These are phyloP conservation scores for Muscina levida DNA, from an alignment of 2,888 invertebrate genomes.

Conservation along the genomic window DNA sequence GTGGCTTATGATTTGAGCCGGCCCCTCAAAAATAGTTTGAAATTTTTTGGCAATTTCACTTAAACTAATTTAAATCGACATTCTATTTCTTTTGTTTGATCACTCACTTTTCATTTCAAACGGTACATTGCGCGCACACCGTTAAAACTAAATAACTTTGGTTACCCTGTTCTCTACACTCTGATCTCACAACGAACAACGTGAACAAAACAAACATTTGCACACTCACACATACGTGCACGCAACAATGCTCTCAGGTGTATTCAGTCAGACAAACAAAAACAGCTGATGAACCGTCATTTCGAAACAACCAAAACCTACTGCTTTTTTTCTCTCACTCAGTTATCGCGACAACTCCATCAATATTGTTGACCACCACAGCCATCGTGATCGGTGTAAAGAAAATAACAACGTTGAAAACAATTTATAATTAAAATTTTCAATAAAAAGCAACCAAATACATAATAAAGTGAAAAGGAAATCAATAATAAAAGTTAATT, in stretches of 20 bases:
- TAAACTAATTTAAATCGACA: too few relatives aligned
- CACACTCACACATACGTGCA: neutral
- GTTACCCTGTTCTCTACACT: too few relatives aligned
- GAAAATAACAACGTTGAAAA: neutral
- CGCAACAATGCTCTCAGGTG: slow-evolving; percentile 47
- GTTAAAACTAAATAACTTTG: too few relatives aligned
- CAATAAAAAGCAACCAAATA: neutral
- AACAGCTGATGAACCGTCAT: slow-evolving; percentile 42
- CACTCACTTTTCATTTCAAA: too few relatives aligned
- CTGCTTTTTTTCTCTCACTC: too few relatives aligned
- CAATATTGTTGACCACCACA: slow-evolving; percentile 1
- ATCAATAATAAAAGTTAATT: slow-evolving; percentile 1
- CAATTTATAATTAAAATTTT: too few relatives aligned
- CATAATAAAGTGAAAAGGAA: slow-evolving; percentile 2
- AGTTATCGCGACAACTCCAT: neutral
- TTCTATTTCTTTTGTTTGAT: too few relatives aligned
- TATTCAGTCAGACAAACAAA: slow-evolving; percentile 22
- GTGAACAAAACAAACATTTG: slow-evolving; percentile 3
- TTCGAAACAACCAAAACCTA: slow-evolving; percentile 24
- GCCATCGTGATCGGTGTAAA: neutral
- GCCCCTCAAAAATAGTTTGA: too few relatives aligned
- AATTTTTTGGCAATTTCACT: too few relatives aligned
- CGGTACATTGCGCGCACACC: too few relatives aligned
- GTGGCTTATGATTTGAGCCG: too few relatives aligned
- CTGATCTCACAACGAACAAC: too few relatives aligned